Evolutionary conservation across 2,113 vertebrate genomes (phyloP), one percentile per base, ranked within the genome.

Genomic region (Pungitius pungitius): DNA sequence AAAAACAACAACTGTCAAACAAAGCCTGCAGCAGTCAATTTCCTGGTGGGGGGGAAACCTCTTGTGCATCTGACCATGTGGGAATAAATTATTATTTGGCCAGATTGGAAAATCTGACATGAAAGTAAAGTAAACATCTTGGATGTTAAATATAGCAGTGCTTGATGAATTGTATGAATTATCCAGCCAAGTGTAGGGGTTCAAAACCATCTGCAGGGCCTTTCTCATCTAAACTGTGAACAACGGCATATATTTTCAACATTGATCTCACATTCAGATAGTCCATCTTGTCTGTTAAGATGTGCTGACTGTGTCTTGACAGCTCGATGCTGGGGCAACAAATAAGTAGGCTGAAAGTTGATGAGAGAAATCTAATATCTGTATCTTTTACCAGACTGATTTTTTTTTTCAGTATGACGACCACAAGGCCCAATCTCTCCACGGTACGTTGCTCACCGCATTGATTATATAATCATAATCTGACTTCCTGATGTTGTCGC

Each of bases 321-420:
- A 39, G 24, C 20, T 13, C 6, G 6, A 18, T 4, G 8, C 18
- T 69, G 22, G 11, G 3, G 15, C 26, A 47, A 17, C 0, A 69
- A 11, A 64, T 12, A 70, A 30, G 30, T 20, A 20, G 8, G 1
- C 40, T 71, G 6, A 40, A 55, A 8, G n/a, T 61, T 35, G 35
- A 40, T 39, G 14, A 54, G 6, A 26, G 2, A 24, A 75, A 45
- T 27, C 0, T 1, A 37, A 8, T 17, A 9, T 49, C 17, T 3
- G 0, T 0, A 3, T 9, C 71, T 33, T 52, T 65, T 27, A 15
- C 2, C 24, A 30, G n/a, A 18, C 35, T 64, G 1, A 20, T 40
- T 62, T 54, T 62, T 61, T 57, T 52, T 80, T 6, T 39, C 45
- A 92, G 90, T 66, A 69, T 15, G 64, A 71, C 6, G 69, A 73